Percentiles rank a stretch among this genome's conserved stretches.
Evolutionary conservation across 2,797 vertebrate species (phyloP).

Genomic region (Brotula barbata): DNA sequence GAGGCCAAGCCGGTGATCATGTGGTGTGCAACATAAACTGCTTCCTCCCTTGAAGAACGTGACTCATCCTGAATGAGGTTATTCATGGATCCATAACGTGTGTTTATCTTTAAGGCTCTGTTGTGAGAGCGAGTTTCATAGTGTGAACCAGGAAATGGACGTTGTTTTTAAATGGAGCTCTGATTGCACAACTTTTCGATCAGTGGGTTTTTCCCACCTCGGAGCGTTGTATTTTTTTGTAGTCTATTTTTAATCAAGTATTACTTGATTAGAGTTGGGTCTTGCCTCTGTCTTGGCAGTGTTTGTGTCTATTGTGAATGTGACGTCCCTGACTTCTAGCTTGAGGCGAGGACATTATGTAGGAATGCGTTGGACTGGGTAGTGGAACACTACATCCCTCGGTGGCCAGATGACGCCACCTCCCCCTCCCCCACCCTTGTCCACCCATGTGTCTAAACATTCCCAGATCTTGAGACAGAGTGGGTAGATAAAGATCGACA

Average conservation of each 20-base stretch:
- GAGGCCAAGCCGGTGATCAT: constrained; percentile 55
- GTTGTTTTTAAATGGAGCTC: constrained; percentile 2
- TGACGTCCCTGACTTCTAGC: constrained; percentile 38
- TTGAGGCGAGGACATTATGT: constrained; percentile 42
- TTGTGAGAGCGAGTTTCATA: constrained; percentile 25
- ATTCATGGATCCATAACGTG: constrained; percentile 59
- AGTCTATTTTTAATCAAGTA: constrained; percentile 37
- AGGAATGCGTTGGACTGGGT: constrained; percentile 8
- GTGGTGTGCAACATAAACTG: constrained; percentile 63
- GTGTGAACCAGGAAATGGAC: constrained; percentile 14
- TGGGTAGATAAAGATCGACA: constrained; percentile 33
- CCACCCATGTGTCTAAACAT: constrained; percentile 43
- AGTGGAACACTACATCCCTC: constrained; percentile 43
- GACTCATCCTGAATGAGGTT: constrained; percentile 75
- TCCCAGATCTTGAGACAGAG: constrained; percentile 41
- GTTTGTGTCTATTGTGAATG: constrained; percentile 46
- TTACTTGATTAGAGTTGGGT: constrained; percentile 33
- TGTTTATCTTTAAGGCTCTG: constrained; percentile 46
- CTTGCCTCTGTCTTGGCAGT: constrained; percentile 42
- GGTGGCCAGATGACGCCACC: constrained; percentile 45
- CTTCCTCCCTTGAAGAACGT: constrained; percentile 66
- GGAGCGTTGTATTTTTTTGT: not conserved
- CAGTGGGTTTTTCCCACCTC: not conserved
- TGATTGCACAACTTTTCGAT: constrained; percentile 16
- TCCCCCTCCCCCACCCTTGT: constrained; percentile 8